These are phyloP conservation scores for Spondyliosoma cantharus DNA, from an alignment of 2,797 vertebrate genomes.

Conservation along the genomic window DNA sequence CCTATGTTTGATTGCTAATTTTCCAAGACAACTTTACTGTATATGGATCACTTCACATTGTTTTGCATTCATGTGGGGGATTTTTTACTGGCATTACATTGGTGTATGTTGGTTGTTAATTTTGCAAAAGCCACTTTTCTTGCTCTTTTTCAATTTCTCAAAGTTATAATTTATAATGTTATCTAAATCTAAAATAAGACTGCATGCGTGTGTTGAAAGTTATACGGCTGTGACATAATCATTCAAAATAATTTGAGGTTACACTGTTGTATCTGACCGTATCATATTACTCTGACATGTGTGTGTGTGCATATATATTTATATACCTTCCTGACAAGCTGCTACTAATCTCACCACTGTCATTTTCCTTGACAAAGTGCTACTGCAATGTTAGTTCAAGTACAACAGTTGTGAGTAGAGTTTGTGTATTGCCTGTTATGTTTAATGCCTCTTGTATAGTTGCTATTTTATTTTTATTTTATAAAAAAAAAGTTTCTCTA, in stretches of 20 bases:
- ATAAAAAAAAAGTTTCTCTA: too few species aligned
- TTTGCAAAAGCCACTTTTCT: background rate
- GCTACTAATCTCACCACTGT: background rate
- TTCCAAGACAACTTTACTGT: background rate
- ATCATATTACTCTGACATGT: conserved; percentile 1
- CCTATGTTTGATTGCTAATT: background rate
- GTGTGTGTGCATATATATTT: background rate
- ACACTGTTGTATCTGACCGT: background rate
- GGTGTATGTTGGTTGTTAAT: background rate
- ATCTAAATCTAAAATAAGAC: background rate
- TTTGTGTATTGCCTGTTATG: background rate
- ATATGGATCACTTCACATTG: background rate
- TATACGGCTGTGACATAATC: background rate
- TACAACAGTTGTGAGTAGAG: background rate
- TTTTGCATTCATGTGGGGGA: background rate
- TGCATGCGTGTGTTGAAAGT: background rate
- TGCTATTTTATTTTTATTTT: background rate
- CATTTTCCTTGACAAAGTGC: background rate
- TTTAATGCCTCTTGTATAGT: background rate
- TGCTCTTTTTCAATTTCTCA: background rate
- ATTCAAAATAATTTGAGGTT: background rate
- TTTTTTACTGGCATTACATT: background rate
- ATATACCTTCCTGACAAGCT: background rate
- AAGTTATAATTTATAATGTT: background rate
- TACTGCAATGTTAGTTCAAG: background rate